These are phyloP conservation scores for Drosophila ercepeae DNA, from an alignment of 1,140 invertebrate genomes.

Conservation along the genomic window DNA sequence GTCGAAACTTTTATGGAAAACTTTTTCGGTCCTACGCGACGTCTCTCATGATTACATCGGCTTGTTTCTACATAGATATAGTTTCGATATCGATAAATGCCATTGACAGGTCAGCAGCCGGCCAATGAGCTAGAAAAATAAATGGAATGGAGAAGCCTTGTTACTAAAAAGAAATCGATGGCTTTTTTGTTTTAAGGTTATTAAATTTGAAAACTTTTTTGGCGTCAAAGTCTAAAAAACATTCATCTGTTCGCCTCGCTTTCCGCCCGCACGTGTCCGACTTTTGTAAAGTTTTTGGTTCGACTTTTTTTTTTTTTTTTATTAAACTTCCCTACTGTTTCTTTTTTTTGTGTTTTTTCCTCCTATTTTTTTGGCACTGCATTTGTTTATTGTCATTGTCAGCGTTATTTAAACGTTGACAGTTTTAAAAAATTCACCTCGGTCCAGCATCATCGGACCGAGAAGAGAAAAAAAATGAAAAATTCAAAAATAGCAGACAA, in stretches of 20 bases:
- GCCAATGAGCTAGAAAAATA: conserved; percentile 59
- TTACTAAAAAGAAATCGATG: conserved; percentile 26
- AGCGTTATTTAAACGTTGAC: conserved; percentile 80
- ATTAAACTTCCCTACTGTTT: conserved; percentile 29
- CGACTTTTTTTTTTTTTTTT: conserved; percentile 30
- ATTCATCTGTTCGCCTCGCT: conserved; percentile 16
- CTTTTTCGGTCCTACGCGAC: conserved; percentile 40
- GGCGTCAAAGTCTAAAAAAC: conserved; percentile 60
- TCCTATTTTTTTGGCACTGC: conserved; percentile 54
- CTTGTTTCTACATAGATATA: conserved; percentile 48
- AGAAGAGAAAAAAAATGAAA: not conserved
- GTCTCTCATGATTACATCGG: conserved; percentile 46
- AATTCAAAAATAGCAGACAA: conserved; percentile 44
- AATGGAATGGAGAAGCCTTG: conserved; percentile 35
- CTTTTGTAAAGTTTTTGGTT: conserved; percentile 61
- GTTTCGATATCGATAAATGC: conserved; percentile 64
- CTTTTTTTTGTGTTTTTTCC: conserved; percentile 4
- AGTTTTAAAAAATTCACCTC: conserved; percentile 51
- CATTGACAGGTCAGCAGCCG: conserved; percentile 57
- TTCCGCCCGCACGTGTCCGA: conserved; percentile 37
- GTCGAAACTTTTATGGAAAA: conserved; percentile 49
- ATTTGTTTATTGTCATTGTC: conserved; percentile 81
- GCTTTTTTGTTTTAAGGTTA: conserved; percentile 71
- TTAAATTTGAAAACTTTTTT: conserved; percentile 79
- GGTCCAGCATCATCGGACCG: conserved; percentile 10